phyloP scores from a whole-genome alignment of 2,797 vertebrate species.

The Ceryle rudis region DNA sequence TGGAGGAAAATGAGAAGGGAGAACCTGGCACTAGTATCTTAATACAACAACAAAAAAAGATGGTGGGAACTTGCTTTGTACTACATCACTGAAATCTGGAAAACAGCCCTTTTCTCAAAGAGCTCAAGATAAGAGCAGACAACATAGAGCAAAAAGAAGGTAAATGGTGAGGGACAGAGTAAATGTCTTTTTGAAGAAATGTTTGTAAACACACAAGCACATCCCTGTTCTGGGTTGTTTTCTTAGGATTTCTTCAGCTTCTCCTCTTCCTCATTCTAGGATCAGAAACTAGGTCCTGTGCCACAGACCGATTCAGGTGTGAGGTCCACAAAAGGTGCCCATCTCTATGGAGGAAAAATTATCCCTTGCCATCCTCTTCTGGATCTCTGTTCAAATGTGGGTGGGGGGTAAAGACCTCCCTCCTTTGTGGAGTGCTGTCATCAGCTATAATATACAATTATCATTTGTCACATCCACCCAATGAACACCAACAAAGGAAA shows the following conservation, averaged over 20 bases:
- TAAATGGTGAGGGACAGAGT: neutral
- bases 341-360: neutral
- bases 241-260: neutral
- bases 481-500: neutral
- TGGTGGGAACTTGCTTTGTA: neutral
- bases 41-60: neutral
- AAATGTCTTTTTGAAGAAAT: neutral
- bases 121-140: neutral
- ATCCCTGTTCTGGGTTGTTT: neutral
- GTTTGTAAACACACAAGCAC: neutral
- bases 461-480: neutral
- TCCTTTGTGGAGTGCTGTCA: neutral
- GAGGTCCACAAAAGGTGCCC: rapidly evolving
- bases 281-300: neutral
- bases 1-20: neutral
- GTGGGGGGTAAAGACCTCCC: neutral
- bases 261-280: rapidly evolving
- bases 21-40: neutral
- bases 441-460: too few relatives aligned
- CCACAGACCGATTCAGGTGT: neutral
- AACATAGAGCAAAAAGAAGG: neutral
- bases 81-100: neutral
- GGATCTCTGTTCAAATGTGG: neutral
- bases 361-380: neutral
- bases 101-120: neutral